Evolutionary conservation across 2,113 vertebrate genomes (phyloP).

Genomic region (Limnothrissa miodon): DNA sequence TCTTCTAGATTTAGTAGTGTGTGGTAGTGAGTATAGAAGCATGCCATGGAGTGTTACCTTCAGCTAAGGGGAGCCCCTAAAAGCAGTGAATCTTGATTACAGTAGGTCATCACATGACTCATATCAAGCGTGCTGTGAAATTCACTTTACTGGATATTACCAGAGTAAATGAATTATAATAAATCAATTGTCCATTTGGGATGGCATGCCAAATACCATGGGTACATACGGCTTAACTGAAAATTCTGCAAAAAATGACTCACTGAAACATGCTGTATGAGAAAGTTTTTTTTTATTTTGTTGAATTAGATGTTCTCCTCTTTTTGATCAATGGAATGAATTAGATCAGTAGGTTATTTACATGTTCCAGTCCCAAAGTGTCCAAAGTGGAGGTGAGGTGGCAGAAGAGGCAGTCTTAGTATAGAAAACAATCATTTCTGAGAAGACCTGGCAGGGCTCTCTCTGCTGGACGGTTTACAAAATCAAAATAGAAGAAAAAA

Average conservation of each 20-base stretch:
- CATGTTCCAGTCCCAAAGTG: conserved; percentile 72
- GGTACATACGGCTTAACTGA: no score
- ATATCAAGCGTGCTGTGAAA: no score
- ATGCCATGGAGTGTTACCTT: no score
- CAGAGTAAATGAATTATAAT: no score
- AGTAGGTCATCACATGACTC: no score
- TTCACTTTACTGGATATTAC: no score
- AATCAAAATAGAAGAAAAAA: conserved; percentile 70
- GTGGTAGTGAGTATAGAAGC: no score
- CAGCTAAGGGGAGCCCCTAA: no score
- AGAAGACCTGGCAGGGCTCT: conserved; percentile 52
- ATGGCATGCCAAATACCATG: no score
- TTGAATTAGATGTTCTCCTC: conserved; percentile 81
- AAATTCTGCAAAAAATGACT: not conserved
- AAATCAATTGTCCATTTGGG: no score
- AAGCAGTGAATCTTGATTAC: no score
- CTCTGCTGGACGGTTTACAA: conserved; percentile 53
- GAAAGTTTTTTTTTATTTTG: conserved; percentile 67
- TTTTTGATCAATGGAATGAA: conserved; percentile 84
- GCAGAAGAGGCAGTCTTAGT: conserved; percentile 58
- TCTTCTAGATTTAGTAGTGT: no score
- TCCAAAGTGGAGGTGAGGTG: conserved; percentile 62
- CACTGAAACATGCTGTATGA: conserved; percentile 64
- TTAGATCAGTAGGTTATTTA: conserved; percentile 73
- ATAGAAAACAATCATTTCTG: conserved; percentile 63